Conservation (phyloP, 2,113 vertebrate species). For the Pachycephala philippinensis region DNA sequence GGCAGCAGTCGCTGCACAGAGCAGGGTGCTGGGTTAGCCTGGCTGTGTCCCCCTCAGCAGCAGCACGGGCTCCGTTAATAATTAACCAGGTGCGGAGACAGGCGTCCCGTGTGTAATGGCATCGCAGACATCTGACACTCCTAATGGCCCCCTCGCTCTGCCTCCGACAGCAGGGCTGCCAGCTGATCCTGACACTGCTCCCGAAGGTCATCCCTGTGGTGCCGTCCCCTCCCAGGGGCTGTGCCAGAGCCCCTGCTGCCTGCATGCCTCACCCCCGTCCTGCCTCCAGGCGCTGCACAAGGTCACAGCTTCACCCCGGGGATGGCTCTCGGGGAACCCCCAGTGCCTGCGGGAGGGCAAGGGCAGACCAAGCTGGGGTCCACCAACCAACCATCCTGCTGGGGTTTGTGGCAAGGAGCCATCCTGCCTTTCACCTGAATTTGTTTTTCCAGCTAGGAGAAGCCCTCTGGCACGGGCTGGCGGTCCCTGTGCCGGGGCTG, state of each 20-base stretch:
- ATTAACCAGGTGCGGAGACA: not conserved
- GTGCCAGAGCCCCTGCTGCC: not conserved
- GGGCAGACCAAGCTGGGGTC: not conserved
- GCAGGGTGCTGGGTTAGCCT: accelerated
- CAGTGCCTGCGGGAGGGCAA: not conserved
- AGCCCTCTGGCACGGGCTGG: accelerated
- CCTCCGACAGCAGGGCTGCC: not conserved
- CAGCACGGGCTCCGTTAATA: not conserved
- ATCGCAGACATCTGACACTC: conserved; percentile 3
- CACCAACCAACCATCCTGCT: not conserved
- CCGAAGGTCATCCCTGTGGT: not conserved
- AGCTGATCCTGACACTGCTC: not conserved
- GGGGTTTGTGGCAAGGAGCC: not conserved
- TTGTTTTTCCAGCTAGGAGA: not conserved
- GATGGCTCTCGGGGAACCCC: not conserved
- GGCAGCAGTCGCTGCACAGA: not conserved
- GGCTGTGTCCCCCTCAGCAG: not conserved
- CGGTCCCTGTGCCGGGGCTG: accelerated
- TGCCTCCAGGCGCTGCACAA: accelerated
- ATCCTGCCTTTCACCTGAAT: not conserved
- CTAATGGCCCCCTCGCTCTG: not conserved
- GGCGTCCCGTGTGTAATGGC: not conserved
- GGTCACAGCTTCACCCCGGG: not conserved
- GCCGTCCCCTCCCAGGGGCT: not conserved
- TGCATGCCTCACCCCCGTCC: accelerated